Base-by-base conservation (phyloP, 2,797 vertebrate species). In the Petrocephalus schoutedeni region DNA sequence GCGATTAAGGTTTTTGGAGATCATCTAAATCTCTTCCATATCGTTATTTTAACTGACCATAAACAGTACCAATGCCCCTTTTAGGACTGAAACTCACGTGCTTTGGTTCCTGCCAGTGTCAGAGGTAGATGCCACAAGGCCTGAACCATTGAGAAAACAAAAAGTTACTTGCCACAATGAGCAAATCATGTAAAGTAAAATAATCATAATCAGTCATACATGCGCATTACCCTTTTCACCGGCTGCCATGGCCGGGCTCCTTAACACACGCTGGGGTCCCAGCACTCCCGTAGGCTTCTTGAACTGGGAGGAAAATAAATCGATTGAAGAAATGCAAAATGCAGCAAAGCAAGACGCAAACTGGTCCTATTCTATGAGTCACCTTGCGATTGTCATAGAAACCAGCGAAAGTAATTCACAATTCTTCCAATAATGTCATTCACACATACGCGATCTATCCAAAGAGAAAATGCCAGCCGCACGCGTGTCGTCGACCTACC, bases 211-310 rank as follows among this genome's bases (percentile, higher is more conserved):
- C 19, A 53, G n/a, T 12, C 9, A 83, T 12, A 95, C 94, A 94
- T 91, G 92, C 87, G 77, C 91, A 32, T 87, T 67, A 87, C 61
- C 90, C 91, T 90, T 93, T 56, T 90, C 91, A 8, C 87, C 21
- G 45, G 54, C 23, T 0, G 92, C 94, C 45, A 45, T 3, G 59
- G 89, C 89, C 54, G 92, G 92, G 87, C 92, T 94, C 80, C 93
- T 90, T 85, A 89, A 91, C 88, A 95, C 90, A 61, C 93, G 93
- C 82, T 95, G 95, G 2, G 94, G 93, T 8, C 91, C 92, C 32
- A 64, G 8, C 36, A 88, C 0, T 67, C 88, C 88, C 84, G 84
- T 92, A 0, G 92, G 90, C 10, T 93, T 90, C 45, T 91, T 74
- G 9, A 93, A 91, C 94, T 95, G 86, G 86, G 7, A 87, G 1